Evolutionary conservation across 1,140 invertebrate genomes (phyloP).

Genomic region (Zaprionus davidi): DNA sequence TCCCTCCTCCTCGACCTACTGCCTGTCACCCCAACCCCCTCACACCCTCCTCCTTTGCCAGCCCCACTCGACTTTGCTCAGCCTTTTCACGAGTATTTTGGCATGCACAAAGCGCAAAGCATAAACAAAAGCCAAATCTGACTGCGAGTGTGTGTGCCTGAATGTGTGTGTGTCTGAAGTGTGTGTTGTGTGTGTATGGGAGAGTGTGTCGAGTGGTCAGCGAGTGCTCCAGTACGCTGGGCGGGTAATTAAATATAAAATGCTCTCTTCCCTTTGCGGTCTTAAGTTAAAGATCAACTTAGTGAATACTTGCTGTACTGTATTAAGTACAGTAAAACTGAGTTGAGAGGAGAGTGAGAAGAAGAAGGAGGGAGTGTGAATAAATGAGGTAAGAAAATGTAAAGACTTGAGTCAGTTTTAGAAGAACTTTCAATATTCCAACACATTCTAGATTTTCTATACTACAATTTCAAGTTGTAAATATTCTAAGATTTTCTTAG

Average conservation of each 20-base stretch:
- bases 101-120: constrained; percentile 71
- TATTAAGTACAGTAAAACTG: background rate
- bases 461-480: too few relatives aligned
- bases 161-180: constrained; percentile 4
- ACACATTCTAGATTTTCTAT: too few relatives aligned
- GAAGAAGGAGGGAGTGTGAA: background rate
- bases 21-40: background rate
- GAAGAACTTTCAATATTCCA: background rate
- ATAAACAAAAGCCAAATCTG: constrained; percentile 58
- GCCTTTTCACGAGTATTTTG: constrained; percentile 62
- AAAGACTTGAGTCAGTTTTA: background rate
- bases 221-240: constrained; percentile 1
- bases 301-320: background rate
- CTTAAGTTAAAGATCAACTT: background rate
- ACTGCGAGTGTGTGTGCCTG: background rate
- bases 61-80: background rate
- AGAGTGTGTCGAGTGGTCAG: constrained; percentile 21
- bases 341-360: background rate
- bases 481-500: background rate
- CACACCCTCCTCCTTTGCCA: background rate
- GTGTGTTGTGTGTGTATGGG: constrained; percentile 12
- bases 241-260: constrained; percentile 40
- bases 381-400: background rate
- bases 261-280: constrained; percentile 13
- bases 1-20: background rate